Percentiles rank a stretch among this genome's conserved stretches.
Evolutionary conservation across 2,113 vertebrate genomes (phyloP).

Genomic region (Notiomystis cincta): DNA sequence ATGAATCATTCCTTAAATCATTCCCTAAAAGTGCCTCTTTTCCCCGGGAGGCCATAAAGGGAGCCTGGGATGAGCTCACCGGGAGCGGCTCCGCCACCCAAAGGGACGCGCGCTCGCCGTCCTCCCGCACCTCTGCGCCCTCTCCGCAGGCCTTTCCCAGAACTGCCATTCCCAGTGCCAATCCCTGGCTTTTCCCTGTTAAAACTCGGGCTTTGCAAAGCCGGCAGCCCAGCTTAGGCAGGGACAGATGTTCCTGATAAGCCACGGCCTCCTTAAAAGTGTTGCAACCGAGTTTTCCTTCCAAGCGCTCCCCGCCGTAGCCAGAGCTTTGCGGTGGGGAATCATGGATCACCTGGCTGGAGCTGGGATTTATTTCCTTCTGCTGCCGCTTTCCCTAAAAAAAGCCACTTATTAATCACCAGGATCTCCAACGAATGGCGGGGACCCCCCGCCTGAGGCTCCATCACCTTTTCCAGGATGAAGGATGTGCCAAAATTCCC

Average conservation of each 20-base stretch:
- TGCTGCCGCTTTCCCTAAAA: neutral
- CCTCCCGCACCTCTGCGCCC: neutral
- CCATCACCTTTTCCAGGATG: neutral
- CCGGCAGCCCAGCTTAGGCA: accelerated
- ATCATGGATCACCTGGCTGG: neutral
- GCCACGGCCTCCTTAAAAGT: neutral
- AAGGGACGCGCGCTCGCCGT: neutral
- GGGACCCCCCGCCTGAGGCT: neutral
- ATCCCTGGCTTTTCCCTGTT: accelerated
- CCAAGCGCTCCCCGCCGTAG: neutral
- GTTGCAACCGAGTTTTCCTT: neutral
- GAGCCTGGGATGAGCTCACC: conserved; percentile 41
- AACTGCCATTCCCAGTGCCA: neutral
- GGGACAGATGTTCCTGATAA: neutral
- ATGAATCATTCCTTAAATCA: conserved; percentile 55
- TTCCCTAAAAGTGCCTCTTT: conserved; percentile 54
- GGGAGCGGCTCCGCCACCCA: neutral
- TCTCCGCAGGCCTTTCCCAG: neutral
- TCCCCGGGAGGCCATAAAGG: neutral
- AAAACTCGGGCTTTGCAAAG: neutral
- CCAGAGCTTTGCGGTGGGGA: neutral
- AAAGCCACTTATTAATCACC: neutral
- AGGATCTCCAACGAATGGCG: neutral
- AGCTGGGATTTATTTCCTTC: neutral
- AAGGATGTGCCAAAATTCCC: neutral